Percentiles rank a stretch among this genome's conserved stretches.
These are phyloP conservation scores for Actinostola sp. DNA, from an alignment of 92 coral and sea anemone species.

Conservation along the genomic window DNA sequence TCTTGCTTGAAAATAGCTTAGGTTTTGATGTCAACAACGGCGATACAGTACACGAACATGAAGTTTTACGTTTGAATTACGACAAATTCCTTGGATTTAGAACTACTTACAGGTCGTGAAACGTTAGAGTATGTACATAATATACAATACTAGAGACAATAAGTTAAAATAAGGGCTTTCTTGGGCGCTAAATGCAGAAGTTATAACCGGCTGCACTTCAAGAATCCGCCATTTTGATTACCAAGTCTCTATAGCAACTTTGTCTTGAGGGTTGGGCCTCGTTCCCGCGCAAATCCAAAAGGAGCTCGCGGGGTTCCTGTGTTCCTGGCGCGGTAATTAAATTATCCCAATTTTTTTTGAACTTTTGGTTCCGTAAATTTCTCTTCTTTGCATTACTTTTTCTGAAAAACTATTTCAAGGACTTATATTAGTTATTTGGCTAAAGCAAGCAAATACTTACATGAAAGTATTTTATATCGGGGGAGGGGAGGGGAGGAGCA, in stretches of 20 bases:
- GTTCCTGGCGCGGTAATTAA: background rate
- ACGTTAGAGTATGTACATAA: constrained; percentile 12
- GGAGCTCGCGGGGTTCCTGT: constrained; percentile 20
- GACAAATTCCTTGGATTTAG: background rate
- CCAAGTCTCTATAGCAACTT: constrained; percentile 80
- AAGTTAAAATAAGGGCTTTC: background rate
- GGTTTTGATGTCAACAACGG: constrained; percentile 31
- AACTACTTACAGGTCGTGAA: background rate
- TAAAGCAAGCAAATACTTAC: too few relatives aligned
- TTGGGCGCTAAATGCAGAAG: constrained; percentile 10
- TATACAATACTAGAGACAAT: background rate
- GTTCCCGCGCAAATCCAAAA: constrained; percentile 34
- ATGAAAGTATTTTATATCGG: background rate
- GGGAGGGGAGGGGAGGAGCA: background rate
- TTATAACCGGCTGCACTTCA: background rate
- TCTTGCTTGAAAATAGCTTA: background rate
- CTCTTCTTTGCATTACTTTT: too few relatives aligned
- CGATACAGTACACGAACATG: background rate
- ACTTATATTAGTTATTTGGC: too few relatives aligned
- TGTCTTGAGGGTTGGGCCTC: constrained; percentile 43
- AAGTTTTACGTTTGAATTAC: background rate
- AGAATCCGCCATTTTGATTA: constrained; percentile 80
- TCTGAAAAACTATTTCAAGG: too few relatives aligned
- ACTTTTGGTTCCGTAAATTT: too few relatives aligned
- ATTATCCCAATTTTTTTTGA: background rate